phyloP scores from a whole-genome alignment of 1,140 invertebrate genomes.

The Rhynchophorus ferrugineus region DNA sequence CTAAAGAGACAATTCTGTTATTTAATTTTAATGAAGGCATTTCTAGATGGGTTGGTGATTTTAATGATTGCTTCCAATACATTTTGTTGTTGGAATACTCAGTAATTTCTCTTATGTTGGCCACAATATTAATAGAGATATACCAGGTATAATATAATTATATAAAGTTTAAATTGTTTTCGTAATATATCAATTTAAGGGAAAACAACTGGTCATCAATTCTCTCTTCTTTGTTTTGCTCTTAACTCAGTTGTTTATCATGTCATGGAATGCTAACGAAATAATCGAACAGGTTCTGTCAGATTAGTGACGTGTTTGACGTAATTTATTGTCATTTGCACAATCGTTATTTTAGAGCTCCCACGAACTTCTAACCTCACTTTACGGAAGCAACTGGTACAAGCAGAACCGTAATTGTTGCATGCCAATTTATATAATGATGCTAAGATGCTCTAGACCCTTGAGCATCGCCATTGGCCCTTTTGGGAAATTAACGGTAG shows the following conservation, averaged over 20 bases:
- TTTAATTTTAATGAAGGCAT: background rate
- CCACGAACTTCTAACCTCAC: background rate
- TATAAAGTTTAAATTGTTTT: no score
- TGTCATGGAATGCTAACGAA: background rate
- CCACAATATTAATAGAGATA: background rate
- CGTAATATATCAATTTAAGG: background rate
- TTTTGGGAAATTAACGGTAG: background rate
- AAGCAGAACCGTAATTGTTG: background rate
- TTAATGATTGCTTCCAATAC: background rate
- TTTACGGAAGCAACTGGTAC: background rate
- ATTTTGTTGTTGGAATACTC: background rate
- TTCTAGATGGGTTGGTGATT: background rate
- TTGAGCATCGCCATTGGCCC: background rate
- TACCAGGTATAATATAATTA: background rate
- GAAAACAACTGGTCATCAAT: background rate
- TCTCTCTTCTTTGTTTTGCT: background rate
- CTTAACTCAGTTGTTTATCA: background rate
- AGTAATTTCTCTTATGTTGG: background rate
- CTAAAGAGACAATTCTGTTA: no score
- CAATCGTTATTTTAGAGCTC: background rate
- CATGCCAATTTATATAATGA: background rate
- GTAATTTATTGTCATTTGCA: no score
- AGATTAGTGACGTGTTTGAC: no score
- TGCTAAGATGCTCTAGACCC: background rate
- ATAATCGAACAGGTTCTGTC: background rate